phyloP scores from a whole-genome alignment of 2,113 vertebrate genomes.

The Psilopsiagon aymara region DNA sequence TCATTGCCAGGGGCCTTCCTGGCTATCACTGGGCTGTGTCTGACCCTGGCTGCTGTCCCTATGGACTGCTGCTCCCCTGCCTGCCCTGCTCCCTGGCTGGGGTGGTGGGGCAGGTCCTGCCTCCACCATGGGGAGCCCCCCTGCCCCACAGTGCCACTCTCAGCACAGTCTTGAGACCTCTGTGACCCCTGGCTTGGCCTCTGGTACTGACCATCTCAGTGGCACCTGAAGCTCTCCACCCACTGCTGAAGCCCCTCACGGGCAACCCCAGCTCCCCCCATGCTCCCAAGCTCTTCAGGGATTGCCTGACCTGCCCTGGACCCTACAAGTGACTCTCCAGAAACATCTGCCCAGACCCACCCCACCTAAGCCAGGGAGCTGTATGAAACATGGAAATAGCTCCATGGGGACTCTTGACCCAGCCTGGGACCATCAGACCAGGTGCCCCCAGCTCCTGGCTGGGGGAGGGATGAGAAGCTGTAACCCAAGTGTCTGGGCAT shows the following conservation, averaged over 20 bases:
- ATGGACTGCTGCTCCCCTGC: background rate
- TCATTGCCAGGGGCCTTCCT: background rate
- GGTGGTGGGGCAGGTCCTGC: accelerated
- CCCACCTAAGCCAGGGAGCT: background rate
- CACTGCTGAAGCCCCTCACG: accelerated
- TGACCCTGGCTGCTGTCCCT: accelerated
- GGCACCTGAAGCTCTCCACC: background rate
- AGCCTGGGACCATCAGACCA: background rate
- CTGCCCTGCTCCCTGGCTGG: background rate
- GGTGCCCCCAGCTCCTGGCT: background rate
- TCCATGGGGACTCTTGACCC: accelerated
- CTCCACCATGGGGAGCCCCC: accelerated
- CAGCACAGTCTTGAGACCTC: accelerated
- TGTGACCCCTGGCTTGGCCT: accelerated
- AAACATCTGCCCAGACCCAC: background rate
- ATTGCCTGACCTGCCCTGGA: background rate
- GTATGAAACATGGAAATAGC: background rate
- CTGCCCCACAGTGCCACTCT: accelerated
- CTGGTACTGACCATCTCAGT: background rate
- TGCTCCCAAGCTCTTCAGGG: background rate
- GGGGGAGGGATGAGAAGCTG: background rate
- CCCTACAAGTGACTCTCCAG: accelerated
- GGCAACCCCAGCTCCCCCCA: background rate
- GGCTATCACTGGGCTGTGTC: background rate
- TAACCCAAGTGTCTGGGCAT: background rate